Evolutionary conservation across 2,797 vertebrate species (phyloP).

Genomic region (Gallinago solitaria): DNA sequence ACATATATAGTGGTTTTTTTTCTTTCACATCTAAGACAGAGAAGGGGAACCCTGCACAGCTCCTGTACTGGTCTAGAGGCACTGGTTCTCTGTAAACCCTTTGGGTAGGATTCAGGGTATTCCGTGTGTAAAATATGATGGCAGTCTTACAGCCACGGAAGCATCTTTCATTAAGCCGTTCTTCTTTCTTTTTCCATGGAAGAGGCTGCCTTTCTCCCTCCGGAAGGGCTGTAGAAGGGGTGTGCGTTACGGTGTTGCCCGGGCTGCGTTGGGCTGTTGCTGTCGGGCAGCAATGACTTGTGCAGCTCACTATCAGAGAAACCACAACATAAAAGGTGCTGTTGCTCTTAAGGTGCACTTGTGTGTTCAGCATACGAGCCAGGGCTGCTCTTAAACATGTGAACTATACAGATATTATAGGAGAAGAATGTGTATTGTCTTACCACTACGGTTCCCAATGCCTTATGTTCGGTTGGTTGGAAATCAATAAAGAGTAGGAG

Average conservation of each 20-base stretch:
- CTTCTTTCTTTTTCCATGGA: background rate
- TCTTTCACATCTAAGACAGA: background rate
- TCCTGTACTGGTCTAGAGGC: background rate
- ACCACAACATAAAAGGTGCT: background rate
- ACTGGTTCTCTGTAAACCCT: background rate
- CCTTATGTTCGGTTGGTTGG: conserved; percentile 73
- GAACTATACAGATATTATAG: conserved; percentile 53
- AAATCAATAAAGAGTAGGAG: conserved; percentile 72
- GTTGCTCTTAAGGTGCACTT: background rate
- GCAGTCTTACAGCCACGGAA: background rate
- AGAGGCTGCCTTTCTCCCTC: background rate
- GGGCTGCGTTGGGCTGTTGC: background rate
- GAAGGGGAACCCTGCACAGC: background rate
- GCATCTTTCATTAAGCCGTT: background rate
- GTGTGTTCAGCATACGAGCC: conserved; percentile 74
- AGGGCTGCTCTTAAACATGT: conserved; percentile 60
- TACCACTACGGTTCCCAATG: conserved; percentile 85
- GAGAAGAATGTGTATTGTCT: conserved; percentile 72
- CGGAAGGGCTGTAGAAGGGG: background rate
- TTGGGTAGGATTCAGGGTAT: background rate
- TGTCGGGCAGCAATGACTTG: background rate
- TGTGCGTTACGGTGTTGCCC: background rate
- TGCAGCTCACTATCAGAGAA: background rate
- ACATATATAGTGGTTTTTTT: background rate
- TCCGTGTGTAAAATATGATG: background rate